Percentiles rank a stretch among this genome's conserved stretches.
These are phyloP conservation scores for Pammene fasciana DNA, from an alignment of 2,888 invertebrate genomes.

Conservation along the genomic window DNA sequence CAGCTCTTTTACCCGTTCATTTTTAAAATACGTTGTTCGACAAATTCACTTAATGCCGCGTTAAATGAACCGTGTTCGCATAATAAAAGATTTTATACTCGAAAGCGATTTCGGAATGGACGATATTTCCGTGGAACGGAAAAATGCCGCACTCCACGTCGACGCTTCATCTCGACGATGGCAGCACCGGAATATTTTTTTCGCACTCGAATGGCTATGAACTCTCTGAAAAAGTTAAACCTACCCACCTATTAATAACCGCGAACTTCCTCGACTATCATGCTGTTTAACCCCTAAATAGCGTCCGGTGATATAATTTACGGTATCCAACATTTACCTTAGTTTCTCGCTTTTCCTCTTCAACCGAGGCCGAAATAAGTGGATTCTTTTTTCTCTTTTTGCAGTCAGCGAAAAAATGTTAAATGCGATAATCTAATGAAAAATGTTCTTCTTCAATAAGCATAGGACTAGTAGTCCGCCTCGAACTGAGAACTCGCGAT, in stretches of 20 bases:
- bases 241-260: slow-evolving; percentile 61
- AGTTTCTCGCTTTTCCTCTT: background rate
- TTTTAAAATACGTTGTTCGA: slow-evolving; percentile 80
- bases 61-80: slow-evolving; percentile 81
- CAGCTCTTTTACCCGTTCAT: slow-evolving; percentile 74
- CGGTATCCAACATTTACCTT: background rate
- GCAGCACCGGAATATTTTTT: slow-evolving; percentile 62
- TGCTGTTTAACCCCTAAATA: slow-evolving; percentile 46
- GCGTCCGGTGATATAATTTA: slow-evolving; percentile 48
- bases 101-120: slow-evolving; percentile 76
- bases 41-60: slow-evolving; percentile 82
- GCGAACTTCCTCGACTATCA: slow-evolving; percentile 52
- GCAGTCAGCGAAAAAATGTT: background rate
- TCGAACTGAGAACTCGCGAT: no score
- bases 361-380: background rate
- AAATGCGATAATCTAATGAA: background rate
- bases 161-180: slow-evolving; percentile 60
- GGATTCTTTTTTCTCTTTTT: background rate
- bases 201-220: slow-evolving; percentile 58
- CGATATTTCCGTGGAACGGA: slow-evolving; percentile 72
- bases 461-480: no score
- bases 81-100: slow-evolving; percentile 82
- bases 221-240: slow-evolving; percentile 58
- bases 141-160: slow-evolving; percentile 61
- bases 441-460: background rate